Evolutionary conservation across 2,113 vertebrate genomes (phyloP).

Genomic region (Bubo bubo): DNA sequence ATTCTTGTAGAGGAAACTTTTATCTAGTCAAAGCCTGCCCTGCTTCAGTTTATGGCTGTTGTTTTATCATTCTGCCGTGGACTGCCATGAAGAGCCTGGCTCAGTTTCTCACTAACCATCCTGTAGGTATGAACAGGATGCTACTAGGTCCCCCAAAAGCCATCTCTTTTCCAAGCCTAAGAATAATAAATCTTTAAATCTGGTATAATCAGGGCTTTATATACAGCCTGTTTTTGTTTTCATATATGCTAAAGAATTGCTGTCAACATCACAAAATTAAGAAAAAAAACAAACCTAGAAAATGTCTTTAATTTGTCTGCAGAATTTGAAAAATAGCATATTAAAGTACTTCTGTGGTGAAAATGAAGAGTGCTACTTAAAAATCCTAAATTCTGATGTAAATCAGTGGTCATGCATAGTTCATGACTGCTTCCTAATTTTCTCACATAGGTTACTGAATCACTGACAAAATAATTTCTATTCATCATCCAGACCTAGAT

Average conservation of each 20-base stretch:
- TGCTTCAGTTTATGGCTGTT: neutral
- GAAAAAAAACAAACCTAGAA: neutral
- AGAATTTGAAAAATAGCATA: neutral
- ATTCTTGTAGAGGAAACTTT: neutral
- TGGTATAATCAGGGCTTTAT: neutral
- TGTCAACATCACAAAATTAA: neutral
- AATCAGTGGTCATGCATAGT: neutral
- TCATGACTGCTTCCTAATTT: neutral
- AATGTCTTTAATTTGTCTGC: neutral
- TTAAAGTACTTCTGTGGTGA: neutral
- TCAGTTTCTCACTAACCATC: neutral
- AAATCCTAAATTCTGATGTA: neutral
- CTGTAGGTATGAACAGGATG: neutral
- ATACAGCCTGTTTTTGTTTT: neutral
- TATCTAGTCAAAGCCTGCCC: neutral
- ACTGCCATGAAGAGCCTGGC: neutral
- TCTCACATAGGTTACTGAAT: neutral
- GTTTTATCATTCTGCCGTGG: fast-evolving
- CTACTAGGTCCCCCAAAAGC: neutral
- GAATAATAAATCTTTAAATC: neutral
- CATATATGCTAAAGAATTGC: neutral
- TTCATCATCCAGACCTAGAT: neutral
- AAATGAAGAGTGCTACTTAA: neutral
- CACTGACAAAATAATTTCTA: neutral
- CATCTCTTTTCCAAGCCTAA: neutral